Evolutionary conservation across 2,797 vertebrate species (phyloP), one percentile per base, ranked within the genome.

Genomic region (Melanotaenia maccullochi): DNA sequence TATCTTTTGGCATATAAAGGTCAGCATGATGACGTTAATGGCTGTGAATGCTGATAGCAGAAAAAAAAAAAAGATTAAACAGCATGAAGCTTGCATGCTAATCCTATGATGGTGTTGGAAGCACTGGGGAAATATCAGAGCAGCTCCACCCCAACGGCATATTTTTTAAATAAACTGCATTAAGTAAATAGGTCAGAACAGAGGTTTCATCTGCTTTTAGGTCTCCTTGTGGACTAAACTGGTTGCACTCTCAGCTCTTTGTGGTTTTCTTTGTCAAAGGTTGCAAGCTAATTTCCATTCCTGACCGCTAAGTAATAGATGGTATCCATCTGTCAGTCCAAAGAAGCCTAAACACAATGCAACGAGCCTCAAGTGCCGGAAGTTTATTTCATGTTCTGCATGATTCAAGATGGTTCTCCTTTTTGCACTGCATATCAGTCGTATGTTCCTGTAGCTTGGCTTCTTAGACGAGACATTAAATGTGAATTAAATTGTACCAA

Each of bases 41-140:
- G n/a, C 65, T 71, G 33, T 71, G 72, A 81, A 83, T 24, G 47
- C 61, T 55, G 56, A 81, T 75, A 74, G 85, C 75, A 81, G 60
- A 71, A 83, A 76, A 81, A 20, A 42, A 42, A 16, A 16, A 81
- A 74, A 81, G 75, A 84, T 90, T 78, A 77, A 77, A 60, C 67
- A 32, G 38, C 57, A 57, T 64, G 55, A 79, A 76, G n/a, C 55
- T 64, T 44, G 42, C 40, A 68, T 82, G 61, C 67, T 71, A 72
- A 89, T 85, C 74, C 66, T 13, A 0, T 1, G 2, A 24, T 36
- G 25, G 59, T 54, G 65, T 49, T 62, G 32, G 44, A 64, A 67
- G 47, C 65, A n/a, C 3, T 7, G 9, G 33, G 20, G 69, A 62
- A 0, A 38, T 12, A 20, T 69, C 51, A 40, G 24, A 56, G 32